A percentile compares a stretch with the other conserved stretches of the same genome.
Evolutionary conservation across 2,888 invertebrate species (phyloP).

Genomic region (Eueremaeus valkanovi): DNA sequence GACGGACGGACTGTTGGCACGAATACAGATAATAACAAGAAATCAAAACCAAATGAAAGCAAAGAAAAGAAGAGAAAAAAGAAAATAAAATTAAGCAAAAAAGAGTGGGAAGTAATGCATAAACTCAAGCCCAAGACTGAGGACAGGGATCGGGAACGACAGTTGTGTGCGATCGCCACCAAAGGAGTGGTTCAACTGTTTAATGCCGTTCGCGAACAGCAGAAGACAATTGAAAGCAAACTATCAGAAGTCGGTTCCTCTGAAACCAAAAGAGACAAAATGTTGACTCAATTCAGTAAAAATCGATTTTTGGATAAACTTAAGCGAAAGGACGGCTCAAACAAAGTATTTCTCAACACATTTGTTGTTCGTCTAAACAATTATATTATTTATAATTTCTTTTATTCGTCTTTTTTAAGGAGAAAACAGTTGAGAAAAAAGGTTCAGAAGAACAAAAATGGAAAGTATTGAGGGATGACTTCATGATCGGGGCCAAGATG

Average conservation of each 20-base stretch:
- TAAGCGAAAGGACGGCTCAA: slow-evolving; percentile 47
- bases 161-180: slow-evolving; percentile 40
- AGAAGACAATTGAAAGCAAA: slow-evolving; percentile 68
- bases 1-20: slow-evolving; percentile 41
- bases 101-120: slow-evolving; percentile 23
- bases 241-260: slow-evolving; percentile 62
- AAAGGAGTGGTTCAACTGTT: slow-evolving; percentile 83
- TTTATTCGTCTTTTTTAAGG: background rate
- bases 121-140: slow-evolving; percentile 5
- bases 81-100: slow-evolving; percentile 22
- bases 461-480: slow-evolving; percentile 69
- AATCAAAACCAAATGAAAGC: slow-evolving; percentile 43
- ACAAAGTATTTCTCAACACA: too few relatives aligned
- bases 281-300: slow-evolving; percentile 59
- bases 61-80: slow-evolving; percentile 39
- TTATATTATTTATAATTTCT: slow-evolving; percentile 19
- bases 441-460: slow-evolving; percentile 52
- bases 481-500: slow-evolving; percentile 71
- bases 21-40: slow-evolving; percentile 53
- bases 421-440: slow-evolving; percentile 44
- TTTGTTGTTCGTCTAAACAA: too few relatives aligned
- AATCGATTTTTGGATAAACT: slow-evolving; percentile 53
- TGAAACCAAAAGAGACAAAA: slow-evolving; percentile 71
- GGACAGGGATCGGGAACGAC: slow-evolving; percentile 37
- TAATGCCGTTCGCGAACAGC: slow-evolving; percentile 81